Evolutionary conservation across 2,888 invertebrate genomes (phyloP), one percentile per base, ranked within the genome.

Genomic region (Amphiduros pacificus): DNA sequence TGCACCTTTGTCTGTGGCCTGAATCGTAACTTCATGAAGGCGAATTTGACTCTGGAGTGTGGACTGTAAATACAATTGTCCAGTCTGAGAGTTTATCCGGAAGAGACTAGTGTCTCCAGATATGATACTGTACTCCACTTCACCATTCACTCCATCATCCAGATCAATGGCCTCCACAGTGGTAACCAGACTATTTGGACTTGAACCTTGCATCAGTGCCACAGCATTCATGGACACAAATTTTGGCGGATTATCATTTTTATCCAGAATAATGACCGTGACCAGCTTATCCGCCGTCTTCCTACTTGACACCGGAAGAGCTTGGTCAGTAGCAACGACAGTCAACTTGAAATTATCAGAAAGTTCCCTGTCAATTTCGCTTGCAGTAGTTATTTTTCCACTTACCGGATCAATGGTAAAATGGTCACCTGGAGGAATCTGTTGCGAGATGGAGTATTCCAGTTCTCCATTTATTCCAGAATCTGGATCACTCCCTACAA

Each of bases 401-500:
- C 93, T 93, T 65, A 87, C 83, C 20, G 88, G 86, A 52, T 78
- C 69, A 74, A 96, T 92, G 66, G 85, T 87, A 81, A 96, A 96
- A 78, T 91, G 90, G 59, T 93, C 91, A 0, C 94, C 94, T 0
- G 91, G 64, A 24, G 91, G 92, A 80, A 94, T 91, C 53, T 94
- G 94, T 48, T 89, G 88, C 51, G 89, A 87, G 73, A 96, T 91
- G 68, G 87, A 88, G 85, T 93, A 96, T 49, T 87, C 85, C 61
- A 95, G 87, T 76, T 88, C 88, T 9, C 94, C 94, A 84, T 94
- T 94, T 74, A 69, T 64, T 4, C 92, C 94, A 73, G 93, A 92
- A 85, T 96, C 96, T 74, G 91, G 87, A 84, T 96, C 96, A 28
- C 91, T 92, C 14, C 95, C 95, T 70, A 90, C 90, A 66, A 94